phyloP scores from a whole-genome alignment of 1,140 invertebrate species.

The Listronotus bonariensis region DNA sequence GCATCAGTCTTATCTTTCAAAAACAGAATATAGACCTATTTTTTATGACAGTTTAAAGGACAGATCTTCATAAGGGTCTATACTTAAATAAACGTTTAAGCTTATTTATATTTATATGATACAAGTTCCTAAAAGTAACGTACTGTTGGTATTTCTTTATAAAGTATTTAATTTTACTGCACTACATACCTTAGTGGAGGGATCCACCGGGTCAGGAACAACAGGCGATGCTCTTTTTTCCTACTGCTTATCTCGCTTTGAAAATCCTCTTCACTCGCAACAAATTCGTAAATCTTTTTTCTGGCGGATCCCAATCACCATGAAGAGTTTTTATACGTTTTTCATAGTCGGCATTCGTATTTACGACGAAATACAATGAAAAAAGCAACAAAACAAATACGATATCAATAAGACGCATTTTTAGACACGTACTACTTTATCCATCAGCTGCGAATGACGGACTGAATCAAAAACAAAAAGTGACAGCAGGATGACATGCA shows the following conservation, averaged over 20 bases:
- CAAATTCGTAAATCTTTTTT: neutral
- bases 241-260: neutral
- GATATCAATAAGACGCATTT: slow-evolving; percentile 14
- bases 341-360: slow-evolving; percentile 23
- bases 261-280: neutral
- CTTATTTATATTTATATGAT: no score
- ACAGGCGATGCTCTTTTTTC: slow-evolving; percentile 9
- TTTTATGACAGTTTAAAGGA: no score
- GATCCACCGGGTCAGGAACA: slow-evolving; percentile 7
- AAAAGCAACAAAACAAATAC: slow-evolving; percentile 29
- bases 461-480: slow-evolving; percentile 13
- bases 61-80: no score
- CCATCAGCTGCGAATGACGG: slow-evolving; percentile 26
- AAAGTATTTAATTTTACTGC: no score
- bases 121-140: no score
- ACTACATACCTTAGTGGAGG: slow-evolving; percentile 1
- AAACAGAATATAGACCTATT: no score
- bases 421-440: slow-evolving; percentile 9
- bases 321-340: slow-evolving; percentile 27
- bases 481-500: slow-evolving; percentile 7
- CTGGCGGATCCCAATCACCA: slow-evolving; percentile 8
- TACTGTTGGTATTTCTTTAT: no score
- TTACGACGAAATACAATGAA: slow-evolving; percentile 25
- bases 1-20: no score
- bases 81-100: no score